A percentile compares a stretch with the other conserved stretches of the same genome.
Evolutionary conservation across 2,113 vertebrate species (phyloP).

Genomic region (Ranitomeya imitator): DNA sequence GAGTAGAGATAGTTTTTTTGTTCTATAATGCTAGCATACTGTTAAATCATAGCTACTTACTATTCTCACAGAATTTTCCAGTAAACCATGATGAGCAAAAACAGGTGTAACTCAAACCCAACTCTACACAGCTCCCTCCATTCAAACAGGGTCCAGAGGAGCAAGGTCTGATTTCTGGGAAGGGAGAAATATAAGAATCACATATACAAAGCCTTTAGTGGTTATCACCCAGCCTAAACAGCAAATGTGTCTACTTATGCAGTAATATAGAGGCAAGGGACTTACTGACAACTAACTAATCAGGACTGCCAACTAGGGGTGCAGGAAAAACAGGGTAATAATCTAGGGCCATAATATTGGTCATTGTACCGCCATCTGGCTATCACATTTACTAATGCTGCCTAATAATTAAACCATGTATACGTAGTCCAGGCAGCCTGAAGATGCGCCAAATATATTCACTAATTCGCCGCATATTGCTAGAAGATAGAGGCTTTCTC

Average conservation of each 20-base stretch:
- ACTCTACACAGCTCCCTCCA: slow-evolving; percentile 80
- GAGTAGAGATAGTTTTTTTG: not conserved
- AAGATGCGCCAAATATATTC: too few species aligned
- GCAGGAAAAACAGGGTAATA: not conserved
- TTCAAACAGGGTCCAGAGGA: slow-evolving; percentile 85
- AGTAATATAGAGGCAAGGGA: not conserved
- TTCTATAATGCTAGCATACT: not conserved
- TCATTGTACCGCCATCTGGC: too few species aligned
- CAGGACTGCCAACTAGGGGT: not conserved
- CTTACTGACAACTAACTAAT: not conserved
- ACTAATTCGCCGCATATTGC: too few species aligned
- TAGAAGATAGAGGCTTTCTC: too few species aligned
- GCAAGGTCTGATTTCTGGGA: slow-evolving; percentile 84
- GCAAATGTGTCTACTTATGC: not conserved
- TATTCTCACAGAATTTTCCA: slow-evolving; percentile 86
- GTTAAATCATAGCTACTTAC: slow-evolving; percentile 64
- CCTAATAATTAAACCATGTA: too few species aligned
- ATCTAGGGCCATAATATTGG: too few species aligned
- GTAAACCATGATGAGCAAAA: slow-evolving; percentile 77
- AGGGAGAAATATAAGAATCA: not conserved
- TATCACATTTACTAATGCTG: too few species aligned
- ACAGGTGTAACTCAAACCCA: slow-evolving; percentile 81
- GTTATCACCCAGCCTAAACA: not conserved
- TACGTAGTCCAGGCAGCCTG: too few species aligned
- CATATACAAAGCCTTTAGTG: not conserved